Percentiles rank a stretch among this genome's conserved stretches.
These are phyloP conservation scores for Bruchidius siliquastri DNA, from an alignment of 2,888 invertebrate genomes.

Conservation along the genomic window DNA sequence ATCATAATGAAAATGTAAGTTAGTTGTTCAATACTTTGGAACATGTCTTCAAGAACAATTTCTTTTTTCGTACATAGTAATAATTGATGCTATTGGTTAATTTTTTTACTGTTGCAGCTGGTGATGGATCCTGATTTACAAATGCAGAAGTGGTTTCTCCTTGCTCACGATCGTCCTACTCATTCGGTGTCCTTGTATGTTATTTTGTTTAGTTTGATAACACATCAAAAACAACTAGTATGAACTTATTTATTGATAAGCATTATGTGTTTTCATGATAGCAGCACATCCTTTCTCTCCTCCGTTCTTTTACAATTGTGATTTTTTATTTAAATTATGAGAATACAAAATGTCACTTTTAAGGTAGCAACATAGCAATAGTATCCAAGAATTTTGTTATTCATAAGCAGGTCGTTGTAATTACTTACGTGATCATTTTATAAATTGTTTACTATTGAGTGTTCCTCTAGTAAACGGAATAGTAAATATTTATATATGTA, in stretches of 20 bases:
- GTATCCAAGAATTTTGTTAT: conserved; percentile 9
- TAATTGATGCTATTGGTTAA: no score
- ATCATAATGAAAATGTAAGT: conserved; percentile 32
- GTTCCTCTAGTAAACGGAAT: conserved; percentile 25
- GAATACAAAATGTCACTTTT: conserved; percentile 15
- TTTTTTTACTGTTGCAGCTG: no score
- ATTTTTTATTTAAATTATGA: conserved; percentile 13
- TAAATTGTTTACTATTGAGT: conserved; percentile 24
- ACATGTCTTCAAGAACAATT: no score
- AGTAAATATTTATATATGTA: conserved; percentile 5
- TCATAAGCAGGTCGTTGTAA: conserved; percentile 7
- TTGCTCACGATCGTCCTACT: background rate
- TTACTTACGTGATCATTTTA: conserved; percentile 18
- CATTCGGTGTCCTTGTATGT: conserved; percentile 1
- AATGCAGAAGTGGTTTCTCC: background rate
- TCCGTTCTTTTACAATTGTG: conserved; percentile 13
- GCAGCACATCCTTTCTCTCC: conserved; percentile 11
- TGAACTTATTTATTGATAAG: conserved; percentile 9
- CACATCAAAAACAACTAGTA: conserved; percentile 3
- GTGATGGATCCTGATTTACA: background rate
- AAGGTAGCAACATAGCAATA: conserved; percentile 8
- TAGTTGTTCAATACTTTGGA: background rate
- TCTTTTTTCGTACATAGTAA: no score
- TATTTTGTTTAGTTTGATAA: conserved; percentile 8
- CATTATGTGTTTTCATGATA: conserved; percentile 11